Percentiles rank a stretch among this genome's conserved stretches.
Conservation (phyloP, 2,797 vertebrate species). For the Enteromius treurensis region DNA sequence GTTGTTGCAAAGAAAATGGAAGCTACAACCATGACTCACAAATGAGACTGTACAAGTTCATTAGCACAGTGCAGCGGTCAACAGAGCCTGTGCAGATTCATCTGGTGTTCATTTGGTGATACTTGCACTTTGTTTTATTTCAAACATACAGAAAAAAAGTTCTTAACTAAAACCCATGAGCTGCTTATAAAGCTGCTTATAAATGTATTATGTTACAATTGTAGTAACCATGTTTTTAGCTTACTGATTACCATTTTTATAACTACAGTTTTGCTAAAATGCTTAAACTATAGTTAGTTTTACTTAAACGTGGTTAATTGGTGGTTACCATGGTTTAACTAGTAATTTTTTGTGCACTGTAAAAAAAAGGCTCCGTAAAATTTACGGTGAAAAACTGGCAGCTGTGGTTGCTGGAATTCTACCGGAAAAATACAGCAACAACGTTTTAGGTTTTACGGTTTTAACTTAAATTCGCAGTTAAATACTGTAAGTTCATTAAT, state of each 20-base stretch:
- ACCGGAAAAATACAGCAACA: no score
- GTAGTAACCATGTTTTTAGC: not conserved
- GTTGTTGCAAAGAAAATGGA: constrained; percentile 34
- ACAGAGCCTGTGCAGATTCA: not conserved
- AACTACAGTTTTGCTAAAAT: not conserved
- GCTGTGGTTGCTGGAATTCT: no score
- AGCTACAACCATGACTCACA: constrained; percentile 26
- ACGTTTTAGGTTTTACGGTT: no score
- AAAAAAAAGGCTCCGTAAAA: no score
- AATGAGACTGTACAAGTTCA: constrained; percentile 42
- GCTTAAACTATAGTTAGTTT: no score
- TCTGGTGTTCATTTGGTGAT: constrained; percentile 12
- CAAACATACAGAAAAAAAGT: not conserved
- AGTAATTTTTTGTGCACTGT: no score
- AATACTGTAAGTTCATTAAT: no score
- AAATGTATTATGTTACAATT: not conserved
- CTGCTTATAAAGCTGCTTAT: not conserved
- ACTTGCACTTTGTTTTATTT: constrained; percentile 25
- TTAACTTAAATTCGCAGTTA: no score
- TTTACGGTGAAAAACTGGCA: no score
- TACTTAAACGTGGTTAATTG: no score
- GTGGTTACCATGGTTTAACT: no score
- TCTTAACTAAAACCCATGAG: not conserved
- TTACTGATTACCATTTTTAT: not conserved
- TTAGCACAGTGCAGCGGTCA: constrained; percentile 18